Evolutionary conservation across 1,140 invertebrate species (phyloP).

Genomic region (Drosophila pachea): DNA sequence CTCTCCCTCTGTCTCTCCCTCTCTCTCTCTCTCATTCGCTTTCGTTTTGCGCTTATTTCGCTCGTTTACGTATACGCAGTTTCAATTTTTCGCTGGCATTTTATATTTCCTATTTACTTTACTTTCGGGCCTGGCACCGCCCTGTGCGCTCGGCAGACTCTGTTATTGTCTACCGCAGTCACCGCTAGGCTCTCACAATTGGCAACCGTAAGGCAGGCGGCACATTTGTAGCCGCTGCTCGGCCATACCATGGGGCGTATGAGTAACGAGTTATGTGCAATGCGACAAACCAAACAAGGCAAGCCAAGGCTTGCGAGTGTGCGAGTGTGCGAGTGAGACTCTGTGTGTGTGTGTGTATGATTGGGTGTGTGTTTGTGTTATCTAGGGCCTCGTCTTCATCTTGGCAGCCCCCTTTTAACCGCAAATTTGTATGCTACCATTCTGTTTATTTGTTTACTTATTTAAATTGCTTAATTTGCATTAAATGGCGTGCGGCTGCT

Average conservation of each 20-base stretch:
- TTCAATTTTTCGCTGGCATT: slow-evolving; percentile 69
- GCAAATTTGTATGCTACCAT: slow-evolving; percentile 38
- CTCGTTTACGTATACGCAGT: slow-evolving; percentile 47
- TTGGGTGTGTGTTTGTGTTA: slow-evolving; percentile 23
- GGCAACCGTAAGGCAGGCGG: slow-evolving; percentile 45
- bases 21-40: neutral
- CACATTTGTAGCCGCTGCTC: slow-evolving; percentile 50
- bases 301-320: slow-evolving; percentile 14
- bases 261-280: slow-evolving; percentile 71
- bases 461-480: slow-evolving; percentile 76
- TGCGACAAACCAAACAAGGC: slow-evolving; percentile 40
- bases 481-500: slow-evolving; percentile 55
- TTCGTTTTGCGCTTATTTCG: slow-evolving; percentile 4
- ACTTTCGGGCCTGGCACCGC: slow-evolving; percentile 26
- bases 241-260: slow-evolving; percentile 55
- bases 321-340: too few relatives aligned
- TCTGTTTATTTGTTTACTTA: slow-evolving; percentile 61
- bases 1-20: neutral
- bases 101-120: slow-evolving; percentile 56
- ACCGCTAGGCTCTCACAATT: slow-evolving; percentile 57
- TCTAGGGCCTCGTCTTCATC: slow-evolving; percentile 39
- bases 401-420: slow-evolving; percentile 40
- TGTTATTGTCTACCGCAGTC: slow-evolving; percentile 36
- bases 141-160: slow-evolving; percentile 14
- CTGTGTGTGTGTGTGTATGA: slow-evolving; percentile 14